Base-by-base conservation (phyloP, 2,113 vertebrate species). In the Ovis aries region DNA sequence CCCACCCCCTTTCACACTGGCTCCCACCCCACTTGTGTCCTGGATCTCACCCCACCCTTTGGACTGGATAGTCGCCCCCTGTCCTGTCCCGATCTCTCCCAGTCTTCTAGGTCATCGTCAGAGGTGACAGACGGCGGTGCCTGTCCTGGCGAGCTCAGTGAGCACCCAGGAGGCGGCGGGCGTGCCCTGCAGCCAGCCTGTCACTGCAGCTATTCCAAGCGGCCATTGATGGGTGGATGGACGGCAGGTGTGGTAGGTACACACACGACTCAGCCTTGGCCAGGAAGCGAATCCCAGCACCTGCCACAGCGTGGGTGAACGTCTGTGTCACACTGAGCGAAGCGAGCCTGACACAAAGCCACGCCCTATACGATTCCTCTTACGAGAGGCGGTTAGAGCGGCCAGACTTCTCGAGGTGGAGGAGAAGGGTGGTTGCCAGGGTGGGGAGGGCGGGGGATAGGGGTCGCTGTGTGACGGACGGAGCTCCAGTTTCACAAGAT, bases 241-340 rank as follows among this genome's bases (percentile, higher is more conserved):
- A 1, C 4, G 19, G 43, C 53, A 33, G 48, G 17, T 0, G 33
- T 6, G 43, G 29, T 29, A 11, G 31, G 25, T 31, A 8, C 40
- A 1, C 1, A 40, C 9, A 1, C 0, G 1, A 27, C 40, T 45
- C 40, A 33, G 36, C 88, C 50, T 10, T 15, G 7, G 45, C 4
- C 14, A 7, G 53, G 71, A 33, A 23, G 71, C 4, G 2, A 14
- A 33, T 57, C 6, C 67, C 21, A 59, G 1, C n/a, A 4, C 27
- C 7, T 14, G 13, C 78, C 13, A 3, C 27, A 2, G 0, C 8
- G 0, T 3, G 60, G 45, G 17, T 16, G 48, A 12, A 7, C 8
- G 17, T 21, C 2, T 19, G n/a, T 1, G 0, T 6, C 13, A 1
- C 23, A 12, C 12, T 5, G n/a, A 1, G 77, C 3, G 27, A 67